A percentile compares a stretch with the other conserved stretches of the same genome.
These are phyloP conservation scores for Tromatobia lineatoria DNA, from an alignment of 2,888 invertebrate genomes.

Conservation along the genomic window DNA sequence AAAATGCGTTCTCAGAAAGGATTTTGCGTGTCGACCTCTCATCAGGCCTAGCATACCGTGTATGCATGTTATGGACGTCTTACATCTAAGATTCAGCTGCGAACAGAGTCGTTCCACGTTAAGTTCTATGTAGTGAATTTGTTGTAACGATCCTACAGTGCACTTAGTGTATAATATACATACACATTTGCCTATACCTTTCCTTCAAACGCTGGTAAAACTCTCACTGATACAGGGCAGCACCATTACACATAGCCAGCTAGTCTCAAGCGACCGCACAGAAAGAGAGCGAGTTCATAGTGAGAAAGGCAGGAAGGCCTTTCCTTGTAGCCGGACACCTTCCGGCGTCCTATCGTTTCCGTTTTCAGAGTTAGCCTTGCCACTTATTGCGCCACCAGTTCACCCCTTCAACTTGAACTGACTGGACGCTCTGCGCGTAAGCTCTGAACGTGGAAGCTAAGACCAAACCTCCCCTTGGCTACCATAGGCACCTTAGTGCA, in stretches of 20 bases:
- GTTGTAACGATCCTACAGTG: conserved; percentile 11
- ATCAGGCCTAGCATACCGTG: conserved; percentile 72
- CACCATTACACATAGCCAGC: conserved; percentile 7
- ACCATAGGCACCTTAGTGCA: background rate
- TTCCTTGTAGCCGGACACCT: conserved; percentile 83
- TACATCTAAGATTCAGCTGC: conserved; percentile 70
- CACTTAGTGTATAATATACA: background rate
- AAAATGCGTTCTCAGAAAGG: conserved; percentile 71
- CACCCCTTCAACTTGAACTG: conserved; percentile 23
- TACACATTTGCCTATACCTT: background rate
- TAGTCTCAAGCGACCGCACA: conserved; percentile 17
- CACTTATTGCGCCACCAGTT: conserved; percentile 75
- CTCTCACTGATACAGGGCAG: conserved; percentile 20
- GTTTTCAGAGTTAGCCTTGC: conserved; percentile 79
- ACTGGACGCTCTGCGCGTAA: conserved; percentile 24
- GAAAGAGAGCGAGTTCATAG: conserved; percentile 34
- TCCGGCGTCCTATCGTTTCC: conserved; percentile 84
- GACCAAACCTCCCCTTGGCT: conserved; percentile 6
- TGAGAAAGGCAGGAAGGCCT: conserved; percentile 78
- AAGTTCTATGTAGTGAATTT: conserved; percentile 49
- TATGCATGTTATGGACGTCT: conserved; percentile 79
- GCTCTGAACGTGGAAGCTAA: conserved; percentile 16
- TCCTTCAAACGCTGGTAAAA: conserved; percentile 36
- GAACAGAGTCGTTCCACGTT: conserved; percentile 51
- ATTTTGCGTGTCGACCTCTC: conserved; percentile 83